Evolutionary conservation across 2,113 vertebrate species (phyloP), one percentile per base, ranked within the genome.

Genomic region (Neodontobutis hainanensis): DNA sequence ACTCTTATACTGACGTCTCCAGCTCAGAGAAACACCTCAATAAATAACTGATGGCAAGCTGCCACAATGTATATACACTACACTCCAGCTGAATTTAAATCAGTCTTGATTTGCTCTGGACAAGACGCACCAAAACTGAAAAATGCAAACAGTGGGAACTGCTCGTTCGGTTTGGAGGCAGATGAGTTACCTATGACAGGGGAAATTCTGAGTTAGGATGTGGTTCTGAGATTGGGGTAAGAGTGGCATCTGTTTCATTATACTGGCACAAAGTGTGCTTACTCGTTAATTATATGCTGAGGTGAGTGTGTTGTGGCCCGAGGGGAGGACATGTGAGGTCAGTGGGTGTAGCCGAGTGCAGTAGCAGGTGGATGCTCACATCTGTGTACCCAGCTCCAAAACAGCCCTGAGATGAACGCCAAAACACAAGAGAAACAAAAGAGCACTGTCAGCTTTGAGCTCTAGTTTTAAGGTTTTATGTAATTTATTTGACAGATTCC

Each of bases 281-380:
- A 70, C 34, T 59, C 51, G 62, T 74, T 88, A 82, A 86, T 86
- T 84, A 84, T 40, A 69, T 61, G 58, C 42, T 56, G 67, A 56
- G 65, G 67, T 49, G 36, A 57, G 68, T 70, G 72, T 52, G 49
- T 62, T 68, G 8, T 16, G 35, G 61, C 62, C 78, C 67, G 55
- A 36, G 42, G 81, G 82, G 75, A 81, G 70, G 72, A 77, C 61
- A 70, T 70, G 76, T 70, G 74, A 80, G 83, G 81, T 85, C 82
- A 72, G 58, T 40, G 73, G 75, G 60, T 53, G 72, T 55, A 59
- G 63, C 40, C 14, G 61, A 53, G 71, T 4, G 3, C 43, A 56
- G 51, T 52, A 83, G 61, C 86, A 88, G 81, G 84, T 86, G 80
- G 84, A 83, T 75, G 78, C 56, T 70, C 78, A 81, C 87, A 85